These are phyloP conservation scores for Leptogaster cylindrica DNA, from an alignment of 2,888 invertebrate genomes.

Conservation along the genomic window DNA sequence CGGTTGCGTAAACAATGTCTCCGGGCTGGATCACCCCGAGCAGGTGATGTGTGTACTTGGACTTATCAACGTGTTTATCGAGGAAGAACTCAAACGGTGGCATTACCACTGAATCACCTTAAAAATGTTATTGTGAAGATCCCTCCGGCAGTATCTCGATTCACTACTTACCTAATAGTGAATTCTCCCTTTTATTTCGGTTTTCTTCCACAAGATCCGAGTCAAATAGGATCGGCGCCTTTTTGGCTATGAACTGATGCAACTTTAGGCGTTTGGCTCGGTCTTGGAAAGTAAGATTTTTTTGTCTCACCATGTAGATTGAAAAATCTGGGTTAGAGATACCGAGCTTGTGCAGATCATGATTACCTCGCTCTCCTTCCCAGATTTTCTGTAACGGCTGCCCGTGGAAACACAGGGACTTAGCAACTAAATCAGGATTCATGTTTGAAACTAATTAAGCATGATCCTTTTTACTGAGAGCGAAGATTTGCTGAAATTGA, in stretches of 20 bases:
- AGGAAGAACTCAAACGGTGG: constrained; percentile 88
- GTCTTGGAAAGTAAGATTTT: constrained; percentile 82
- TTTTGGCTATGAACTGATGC: constrained; percentile 86
- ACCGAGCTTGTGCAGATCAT: constrained; percentile 71
- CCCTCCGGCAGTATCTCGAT: neutral
- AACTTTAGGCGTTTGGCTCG: constrained; percentile 82
- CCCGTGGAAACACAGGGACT: constrained; percentile 83
- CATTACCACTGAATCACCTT: constrained; percentile 64
- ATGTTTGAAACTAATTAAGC: constrained; percentile 47
- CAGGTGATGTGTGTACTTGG: constrained; percentile 78
- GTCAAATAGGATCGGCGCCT: constrained; percentile 79
- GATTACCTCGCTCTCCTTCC: constrained; percentile 83
- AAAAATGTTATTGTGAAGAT: neutral
- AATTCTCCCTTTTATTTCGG: constrained; percentile 49
- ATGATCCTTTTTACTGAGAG: neutral
- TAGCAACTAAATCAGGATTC: constrained; percentile 65
- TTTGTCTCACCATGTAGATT: constrained; percentile 79
- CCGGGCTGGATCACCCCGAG: constrained; percentile 75
- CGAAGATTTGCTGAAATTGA: too few species aligned
- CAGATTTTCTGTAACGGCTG: constrained; percentile 86
- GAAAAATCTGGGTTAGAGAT: constrained; percentile 73
- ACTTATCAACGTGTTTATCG: constrained; percentile 72
- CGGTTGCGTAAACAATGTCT: constrained; percentile 79
- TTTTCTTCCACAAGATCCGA: constrained; percentile 64
- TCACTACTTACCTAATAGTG: constrained; percentile 1